These are phyloP conservation scores for Hycleus cichorii DNA, from an alignment of 1,140 invertebrate species.

Conservation along the genomic window DNA sequence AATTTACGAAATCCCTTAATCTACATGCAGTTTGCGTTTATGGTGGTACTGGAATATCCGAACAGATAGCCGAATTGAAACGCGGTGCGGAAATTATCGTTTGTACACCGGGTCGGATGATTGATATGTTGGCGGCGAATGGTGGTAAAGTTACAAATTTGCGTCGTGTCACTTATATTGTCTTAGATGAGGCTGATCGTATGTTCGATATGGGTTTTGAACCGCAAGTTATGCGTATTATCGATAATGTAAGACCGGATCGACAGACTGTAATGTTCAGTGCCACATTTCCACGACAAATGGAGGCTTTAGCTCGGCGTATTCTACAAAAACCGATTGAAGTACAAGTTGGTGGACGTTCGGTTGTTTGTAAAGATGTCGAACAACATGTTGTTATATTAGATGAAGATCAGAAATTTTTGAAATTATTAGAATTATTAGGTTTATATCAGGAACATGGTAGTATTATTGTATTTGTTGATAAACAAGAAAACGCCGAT, in stretches of 20 bases:
- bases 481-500: constrained; percentile 98
- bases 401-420: constrained; percentile 96
- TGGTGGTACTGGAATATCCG: constrained; percentile 94
- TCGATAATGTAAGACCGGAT: constrained; percentile 96
- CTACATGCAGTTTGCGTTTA: constrained; percentile 94
- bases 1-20: constrained; percentile 85
- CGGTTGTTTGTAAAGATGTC: constrained; percentile 97
- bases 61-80: constrained; percentile 97
- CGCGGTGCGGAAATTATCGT: constrained; percentile 96
- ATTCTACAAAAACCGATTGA: constrained; percentile 95
- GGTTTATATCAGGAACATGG: constrained; percentile 92
- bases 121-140: constrained; percentile 98
- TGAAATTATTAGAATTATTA: constrained; percentile 92
- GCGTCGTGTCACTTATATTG: constrained; percentile 90
- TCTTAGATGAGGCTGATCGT: constrained; percentile 66
- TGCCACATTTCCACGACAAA: constrained; percentile 97
- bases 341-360: constrained; percentile 95
- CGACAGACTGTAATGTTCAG: constrained; percentile 98
- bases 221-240: constrained; percentile 96
- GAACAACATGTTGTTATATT: constrained; percentile 91
- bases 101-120: constrained; percentile 98
- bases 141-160: constrained; percentile 96
- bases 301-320: constrained; percentile 94
- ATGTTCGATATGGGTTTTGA: constrained; percentile 96
- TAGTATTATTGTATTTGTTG: constrained; percentile 94